These are phyloP conservation scores for Cylas formicarius DNA, from an alignment of 1,140 invertebrate species.

Conservation along the genomic window DNA sequence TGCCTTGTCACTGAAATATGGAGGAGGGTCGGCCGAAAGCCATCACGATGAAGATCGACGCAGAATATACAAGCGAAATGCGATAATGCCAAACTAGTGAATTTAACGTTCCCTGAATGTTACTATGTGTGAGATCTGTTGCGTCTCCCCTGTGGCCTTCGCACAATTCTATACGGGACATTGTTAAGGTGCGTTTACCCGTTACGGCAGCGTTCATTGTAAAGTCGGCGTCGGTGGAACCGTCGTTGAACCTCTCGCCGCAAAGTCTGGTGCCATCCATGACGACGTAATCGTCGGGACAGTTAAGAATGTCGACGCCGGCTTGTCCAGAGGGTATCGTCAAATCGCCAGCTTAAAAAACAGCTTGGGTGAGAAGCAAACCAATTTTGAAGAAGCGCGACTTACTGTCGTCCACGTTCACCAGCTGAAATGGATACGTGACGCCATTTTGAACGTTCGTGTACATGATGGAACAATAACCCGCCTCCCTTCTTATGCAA, in stretches of 20 bases:
- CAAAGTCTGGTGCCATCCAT: conserved; percentile 61
- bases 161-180: too few relatives aligned
- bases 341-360: conserved; percentile 47
- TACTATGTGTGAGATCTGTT: too few relatives aligned
- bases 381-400: too few relatives aligned
- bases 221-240: conserved; percentile 52
- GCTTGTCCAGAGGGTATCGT: conserved; percentile 58
- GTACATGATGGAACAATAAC: conserved; percentile 60
- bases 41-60: too few relatives aligned
- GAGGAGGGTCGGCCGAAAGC: too few relatives aligned
- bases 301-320: conserved; percentile 63
- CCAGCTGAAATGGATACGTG: conserved; percentile 52
- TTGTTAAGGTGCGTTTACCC: conserved; percentile 41
- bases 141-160: too few relatives aligned
- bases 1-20: too few relatives aligned
- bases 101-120: too few relatives aligned
- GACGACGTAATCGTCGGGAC: conserved; percentile 63
- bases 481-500: conserved; percentile 56
- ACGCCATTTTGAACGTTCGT: conserved; percentile 42
- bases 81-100: too few relatives aligned
- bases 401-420: conserved; percentile 55
- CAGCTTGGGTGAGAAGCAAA: conserved; percentile 2
- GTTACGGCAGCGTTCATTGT: conserved; percentile 57
- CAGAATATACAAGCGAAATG: too few relatives aligned
- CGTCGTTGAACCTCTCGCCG: conserved; percentile 67